phyloP scores from a whole-genome alignment of 2,888 invertebrate genomes.

The Frankliniella intonsa region DNA sequence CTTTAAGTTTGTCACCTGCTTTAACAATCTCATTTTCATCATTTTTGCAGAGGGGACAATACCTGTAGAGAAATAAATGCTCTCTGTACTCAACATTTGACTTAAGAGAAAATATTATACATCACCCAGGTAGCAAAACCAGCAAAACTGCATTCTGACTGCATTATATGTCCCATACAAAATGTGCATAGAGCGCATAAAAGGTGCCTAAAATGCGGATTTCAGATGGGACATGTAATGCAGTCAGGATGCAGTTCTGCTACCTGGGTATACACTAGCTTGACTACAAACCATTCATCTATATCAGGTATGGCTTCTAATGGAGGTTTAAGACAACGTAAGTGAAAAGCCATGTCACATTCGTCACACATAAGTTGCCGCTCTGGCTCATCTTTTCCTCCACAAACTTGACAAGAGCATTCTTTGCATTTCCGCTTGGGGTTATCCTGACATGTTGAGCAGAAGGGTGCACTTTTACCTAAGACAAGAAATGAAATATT shows the following conservation, averaged over 20 bases:
- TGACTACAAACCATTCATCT: conserved; percentile 56
- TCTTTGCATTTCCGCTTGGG: conserved; percentile 59
- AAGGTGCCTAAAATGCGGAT: too few relatives aligned
- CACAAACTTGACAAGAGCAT: conserved; percentile 70
- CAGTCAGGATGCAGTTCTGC: too few relatives aligned
- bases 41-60: conserved; percentile 70
- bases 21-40: conserved; percentile 68
- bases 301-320: conserved; percentile 62
- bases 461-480: conserved; percentile 52
- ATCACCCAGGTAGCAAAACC: too few relatives aligned
- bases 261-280: not conserved
- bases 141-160: too few relatives aligned
- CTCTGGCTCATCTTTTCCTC: conserved; percentile 65
- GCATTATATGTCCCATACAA: too few relatives aligned
- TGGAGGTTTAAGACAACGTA: conserved; percentile 68
- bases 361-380: conserved; percentile 76
- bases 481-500: not conserved
- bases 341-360: conserved; percentile 70
- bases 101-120: not conserved
- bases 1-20: conserved; percentile 64
- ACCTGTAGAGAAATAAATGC: conserved; percentile 50
- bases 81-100: not conserved
- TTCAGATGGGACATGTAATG: too few relatives aligned
- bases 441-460: conserved; percentile 64
- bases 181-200: too few relatives aligned